These are phyloP conservation scores for Stegostoma tigrinum DNA, from an alignment of 2,113 vertebrate genomes.

Conservation along the genomic window DNA sequence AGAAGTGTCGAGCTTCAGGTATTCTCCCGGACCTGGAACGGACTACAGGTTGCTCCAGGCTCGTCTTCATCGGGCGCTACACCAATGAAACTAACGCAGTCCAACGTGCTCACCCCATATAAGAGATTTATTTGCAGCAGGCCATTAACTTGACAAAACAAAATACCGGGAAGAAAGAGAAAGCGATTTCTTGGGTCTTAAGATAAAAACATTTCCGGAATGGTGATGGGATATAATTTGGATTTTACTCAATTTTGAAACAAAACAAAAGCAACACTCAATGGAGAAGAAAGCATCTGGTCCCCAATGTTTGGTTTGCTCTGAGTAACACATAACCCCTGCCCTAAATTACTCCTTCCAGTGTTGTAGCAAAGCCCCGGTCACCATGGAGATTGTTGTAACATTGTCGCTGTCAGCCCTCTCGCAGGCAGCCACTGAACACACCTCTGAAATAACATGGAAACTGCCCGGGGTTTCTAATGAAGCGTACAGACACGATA, in stretches of 20 bases:
- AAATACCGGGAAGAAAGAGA: neutral
- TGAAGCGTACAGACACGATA: neutral
- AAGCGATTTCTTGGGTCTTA: neutral
- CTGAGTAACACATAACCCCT: neutral
- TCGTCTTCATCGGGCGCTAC: neutral
- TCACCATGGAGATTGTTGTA: slow-evolving; percentile 23
- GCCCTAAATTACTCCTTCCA: neutral
- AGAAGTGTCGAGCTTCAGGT: neutral
- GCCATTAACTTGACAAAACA: neutral
- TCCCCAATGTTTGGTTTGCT: neutral
- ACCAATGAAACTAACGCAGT: no score
- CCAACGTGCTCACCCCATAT: neutral
- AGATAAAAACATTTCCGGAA: neutral
- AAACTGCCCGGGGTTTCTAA: neutral
- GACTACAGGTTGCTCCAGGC: neutral
- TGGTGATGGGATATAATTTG: neutral
- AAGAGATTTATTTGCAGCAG: neutral
- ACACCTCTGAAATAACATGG: neutral
- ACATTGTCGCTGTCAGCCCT: neutral
- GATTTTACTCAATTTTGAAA: neutral
- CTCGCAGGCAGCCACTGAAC: neutral
- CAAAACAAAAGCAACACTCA: neutral
- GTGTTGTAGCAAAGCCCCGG: neutral
- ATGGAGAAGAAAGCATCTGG: neutral
- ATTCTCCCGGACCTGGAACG: no score